Conservation (phyloP, 37 sponge, comb jelly and placozoan genomes). For the Halichondria panicea region DNA sequence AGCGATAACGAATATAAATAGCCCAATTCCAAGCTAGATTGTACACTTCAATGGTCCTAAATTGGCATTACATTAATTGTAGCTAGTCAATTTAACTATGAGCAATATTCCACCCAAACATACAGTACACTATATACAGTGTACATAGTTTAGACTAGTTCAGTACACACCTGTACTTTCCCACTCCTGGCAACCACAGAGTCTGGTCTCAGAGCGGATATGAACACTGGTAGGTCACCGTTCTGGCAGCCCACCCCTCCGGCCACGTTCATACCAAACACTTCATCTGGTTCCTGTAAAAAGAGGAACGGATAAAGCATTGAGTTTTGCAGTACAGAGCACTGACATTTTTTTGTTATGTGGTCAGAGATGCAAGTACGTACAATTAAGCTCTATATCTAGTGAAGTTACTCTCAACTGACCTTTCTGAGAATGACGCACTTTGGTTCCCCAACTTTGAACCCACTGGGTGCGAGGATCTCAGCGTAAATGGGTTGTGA, state of each 20-base stretch:
- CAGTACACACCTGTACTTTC: conserved; percentile 58
- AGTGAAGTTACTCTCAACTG: too few species aligned
- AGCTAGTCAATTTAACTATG: not conserved
- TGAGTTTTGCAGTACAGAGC: not conserved
- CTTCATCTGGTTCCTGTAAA: conserved; percentile 58
- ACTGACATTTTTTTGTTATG: not conserved
- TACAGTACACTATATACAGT: too few species aligned
- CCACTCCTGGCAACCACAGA: conserved; percentile 25
- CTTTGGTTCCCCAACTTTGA: conserved; percentile 32
- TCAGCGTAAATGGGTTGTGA: conserved; percentile 36
- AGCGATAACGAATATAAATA: too few species aligned
- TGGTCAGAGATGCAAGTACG: too few species aligned
- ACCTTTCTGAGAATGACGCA: conserved; percentile 57
- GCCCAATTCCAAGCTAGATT: too few species aligned
- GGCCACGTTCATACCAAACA: conserved; percentile 85
- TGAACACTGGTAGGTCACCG: conserved; percentile 76
- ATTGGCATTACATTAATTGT: not conserved
- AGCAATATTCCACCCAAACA: not conserved
- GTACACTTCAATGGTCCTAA: not conserved
- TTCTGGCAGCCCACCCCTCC: conserved; percentile 57
- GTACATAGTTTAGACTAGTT: not conserved
- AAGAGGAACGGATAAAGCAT: conserved; percentile 1
- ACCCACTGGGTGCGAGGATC: conserved; percentile 19
- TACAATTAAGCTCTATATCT: too few species aligned
- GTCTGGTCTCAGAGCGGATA: conserved; percentile 44